Evolutionary conservation across 2,888 invertebrate genomes (phyloP).

Genomic region (Phytoseiulus persimilis): DNA sequence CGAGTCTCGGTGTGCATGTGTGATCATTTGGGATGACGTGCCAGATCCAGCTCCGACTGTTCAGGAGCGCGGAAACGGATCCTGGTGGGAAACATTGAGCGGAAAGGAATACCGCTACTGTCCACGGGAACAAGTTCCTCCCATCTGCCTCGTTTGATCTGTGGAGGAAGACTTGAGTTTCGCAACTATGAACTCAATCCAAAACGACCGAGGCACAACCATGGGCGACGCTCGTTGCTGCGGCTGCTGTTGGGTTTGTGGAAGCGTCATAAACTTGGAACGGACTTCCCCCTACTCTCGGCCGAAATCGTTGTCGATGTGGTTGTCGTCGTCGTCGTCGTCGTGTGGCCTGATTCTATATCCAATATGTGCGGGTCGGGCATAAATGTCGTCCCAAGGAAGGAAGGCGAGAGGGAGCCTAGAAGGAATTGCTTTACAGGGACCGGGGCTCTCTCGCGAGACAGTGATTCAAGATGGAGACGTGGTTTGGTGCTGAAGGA

Average conservation of each 20-base stretch:
- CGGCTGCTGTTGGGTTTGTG: not conserved
- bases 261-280: not conserved
- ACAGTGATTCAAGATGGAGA: constrained; percentile 37
- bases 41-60: not conserved
- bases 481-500: constrained; percentile 24
- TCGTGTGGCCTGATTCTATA: not conserved
- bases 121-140: not conserved
- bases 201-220: not conserved
- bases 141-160: not conserved
- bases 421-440: not conserved
- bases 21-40: not conserved
- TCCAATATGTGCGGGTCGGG: not conserved
- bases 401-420: not conserved
- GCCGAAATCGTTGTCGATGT: not conserved
- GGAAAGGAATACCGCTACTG: not conserved
- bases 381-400: not conserved
- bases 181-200: not conserved
- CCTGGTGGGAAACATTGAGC: not conserved
- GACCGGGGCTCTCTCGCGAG: not conserved
- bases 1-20: not conserved
- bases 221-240: not conserved
- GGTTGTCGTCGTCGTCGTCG: not conserved
- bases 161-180: not conserved
- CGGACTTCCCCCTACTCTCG: not conserved
- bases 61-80: not conserved